Conservation (phyloP, 2,113 vertebrate genomes). For the human region GRCh38 chr5:127144001-127144500, state of each 20-base stretch:
- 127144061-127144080: constrained; percentile 9
- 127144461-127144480: constrained; percentile 31
- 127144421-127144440: constrained; percentile 38
- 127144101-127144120: constrained; percentile 28
- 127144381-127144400: not conserved
- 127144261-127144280: constrained; percentile 30
- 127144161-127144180: not conserved
- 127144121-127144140: not conserved
- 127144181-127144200: constrained; percentile 26
- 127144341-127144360: not conserved
- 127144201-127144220: constrained; percentile 1
- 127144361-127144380: constrained; percentile 10
- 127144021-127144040: not conserved
- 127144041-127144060: not conserved
- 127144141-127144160: constrained; percentile 2
- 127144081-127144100: not conserved
- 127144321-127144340: not conserved
- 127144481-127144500: too few species aligned
- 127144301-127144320: constrained; percentile 12
- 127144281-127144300: not conserved
- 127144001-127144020: not conserved
- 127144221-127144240: constrained; percentile 32
- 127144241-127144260: constrained; percentile 31
- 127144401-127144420: not conserved
- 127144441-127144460: constrained; percentile 5